Evolutionary conservation across 2,113 vertebrate genomes (phyloP), one percentile per base, ranked within the genome.

Genomic region (Axis porcinus): DNA sequence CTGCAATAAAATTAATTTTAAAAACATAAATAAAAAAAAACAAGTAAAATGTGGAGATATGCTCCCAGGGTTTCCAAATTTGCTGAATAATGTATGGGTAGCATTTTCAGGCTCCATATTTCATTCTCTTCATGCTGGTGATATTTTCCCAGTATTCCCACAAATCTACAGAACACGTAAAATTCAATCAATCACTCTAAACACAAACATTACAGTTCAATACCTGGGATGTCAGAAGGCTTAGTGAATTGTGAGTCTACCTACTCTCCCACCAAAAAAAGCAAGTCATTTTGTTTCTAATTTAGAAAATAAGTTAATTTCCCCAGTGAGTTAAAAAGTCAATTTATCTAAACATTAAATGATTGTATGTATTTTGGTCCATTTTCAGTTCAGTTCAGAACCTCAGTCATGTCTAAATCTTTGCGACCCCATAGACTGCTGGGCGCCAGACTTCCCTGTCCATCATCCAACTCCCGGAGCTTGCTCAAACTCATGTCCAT

Each of bases 331-430:
- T 91, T 89, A 74, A 91, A 45, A 81, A 81, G 8, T 12, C 13
- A 86, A 7, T 62, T 97, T 97, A 82, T 40, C 30, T 84, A 50
- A 86, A 16, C 14, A 79, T 74, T 43, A 86, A 86, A 82, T 86
- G n/a, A 57, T 9, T 40, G 23, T 81, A n/a, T 82, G 4, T 55
- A 86, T 57, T 88, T 70, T 89, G 45, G 4, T 82, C 19, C n/a
- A 40, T 70, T 70, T 40, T 79, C 9, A 40, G 19, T 70, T 70
- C n/a, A 23, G 9, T 70, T 70, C n/a, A 70, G 9, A 36, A 11
- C 9, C 67, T 23, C n/a, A 40, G 67, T 70, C 67, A 70, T 6
- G n/a, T 70, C 19, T 23, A 70, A 70, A 10, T 70, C n/a, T 70
- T 12, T 70, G 19, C 0, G 0, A 70, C n/a, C 19, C 67, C 5